Evolutionary conservation across 2,888 invertebrate species (phyloP), one percentile per base, ranked within the genome.

Genomic region (Unio pictorum): DNA sequence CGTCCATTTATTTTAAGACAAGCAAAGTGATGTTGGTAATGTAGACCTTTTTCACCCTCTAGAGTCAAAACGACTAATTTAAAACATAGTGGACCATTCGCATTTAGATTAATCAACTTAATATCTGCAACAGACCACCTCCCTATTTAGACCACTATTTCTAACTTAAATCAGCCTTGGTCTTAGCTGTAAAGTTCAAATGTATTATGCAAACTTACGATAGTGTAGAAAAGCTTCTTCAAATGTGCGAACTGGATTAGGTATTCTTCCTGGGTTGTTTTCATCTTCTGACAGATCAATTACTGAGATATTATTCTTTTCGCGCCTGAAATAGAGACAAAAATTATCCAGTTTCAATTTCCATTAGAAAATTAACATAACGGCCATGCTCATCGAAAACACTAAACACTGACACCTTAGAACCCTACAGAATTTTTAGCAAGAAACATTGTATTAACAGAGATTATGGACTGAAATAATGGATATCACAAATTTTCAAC

Each of bases 211-310:
- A 56, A 61, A 82, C 88, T 86, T 81, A 90, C 90, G 96, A 89
- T 95, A 96, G 68, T 93, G 89, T 74, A 92, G 91, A 86, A 95
- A 96, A 64, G 95, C 95, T 84, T 97, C 95, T 80, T 95, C 94
- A 90, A 98, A 98, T 57, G 93, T 94, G 81, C 91, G 84, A 0
- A 95, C 93, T 20, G 96, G 96, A 87, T 96, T 96, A 0, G 95
- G 95, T 76, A 95, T 91, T 45, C 45, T 45, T 45, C 45, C 45
- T 7, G 72, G 70, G 17, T 74, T 69, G 26, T 82, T 77, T 7
- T 76, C 80, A 4, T 79, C 77, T 59, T 85, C 84, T 45, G 81
- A 75, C n/a, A 90, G 80, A 17, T 85, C 83, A 11, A 91, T 69
- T 0, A 95, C 95, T 67, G 93, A 93, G 54, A 95, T 96, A 63